These are phyloP conservation scores for Pachypanchax playfairii DNA, from an alignment of 2,113 vertebrate genomes.

Conservation along the genomic window DNA sequence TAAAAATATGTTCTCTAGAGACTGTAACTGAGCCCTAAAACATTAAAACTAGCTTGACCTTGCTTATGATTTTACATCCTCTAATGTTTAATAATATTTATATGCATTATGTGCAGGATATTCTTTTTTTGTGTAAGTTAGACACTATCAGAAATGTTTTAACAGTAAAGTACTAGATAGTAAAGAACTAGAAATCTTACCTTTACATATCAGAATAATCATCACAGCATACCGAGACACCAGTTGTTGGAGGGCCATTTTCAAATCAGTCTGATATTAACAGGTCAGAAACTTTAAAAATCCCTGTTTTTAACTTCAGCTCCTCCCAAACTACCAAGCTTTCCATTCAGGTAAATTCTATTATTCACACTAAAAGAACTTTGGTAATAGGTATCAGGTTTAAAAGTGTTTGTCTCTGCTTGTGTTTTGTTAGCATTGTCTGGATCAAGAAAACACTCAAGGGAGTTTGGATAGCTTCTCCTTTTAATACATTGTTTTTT, in stretches of 20 bases:
- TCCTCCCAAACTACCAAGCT: not conserved
- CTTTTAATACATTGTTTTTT: not conserved
- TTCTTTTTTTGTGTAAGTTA: no score
- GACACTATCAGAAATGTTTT: no score
- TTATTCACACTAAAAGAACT: not conserved
- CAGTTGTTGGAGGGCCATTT: not conserved
- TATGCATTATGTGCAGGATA: no score
- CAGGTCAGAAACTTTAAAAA: not conserved
- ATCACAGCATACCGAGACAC: not conserved
- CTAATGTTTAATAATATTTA: no score
- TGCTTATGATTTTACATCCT: no score
- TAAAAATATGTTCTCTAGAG: no score
- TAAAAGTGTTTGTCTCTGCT: not conserved
- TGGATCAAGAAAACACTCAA: not conserved
- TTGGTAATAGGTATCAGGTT: not conserved
- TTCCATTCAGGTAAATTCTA: not conserved
- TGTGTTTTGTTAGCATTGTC: not conserved
- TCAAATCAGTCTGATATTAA: not conserved
- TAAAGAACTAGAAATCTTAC: not conserved
- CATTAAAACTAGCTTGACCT: no score
- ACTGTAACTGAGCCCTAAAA: no score
- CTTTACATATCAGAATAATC: not conserved
- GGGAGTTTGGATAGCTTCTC: no score
- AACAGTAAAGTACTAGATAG: not conserved
- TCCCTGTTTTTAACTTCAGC: not conserved